Evolutionary conservation across 2,888 invertebrate species (phyloP), one percentile per base, ranked within the genome.

Genomic region (Alcis repandata): DNA sequence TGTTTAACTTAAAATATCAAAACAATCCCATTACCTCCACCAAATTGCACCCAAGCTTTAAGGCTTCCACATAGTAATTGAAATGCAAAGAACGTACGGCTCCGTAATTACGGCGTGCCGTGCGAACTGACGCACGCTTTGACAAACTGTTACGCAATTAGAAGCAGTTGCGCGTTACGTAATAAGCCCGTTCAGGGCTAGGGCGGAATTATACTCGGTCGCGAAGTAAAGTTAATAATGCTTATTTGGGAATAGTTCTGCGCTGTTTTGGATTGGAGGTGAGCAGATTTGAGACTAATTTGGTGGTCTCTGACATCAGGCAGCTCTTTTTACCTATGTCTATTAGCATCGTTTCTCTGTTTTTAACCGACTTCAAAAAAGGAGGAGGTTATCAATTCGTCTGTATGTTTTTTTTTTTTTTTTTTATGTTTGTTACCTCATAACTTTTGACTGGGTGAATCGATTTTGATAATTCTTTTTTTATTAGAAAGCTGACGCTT

Each of bases 81-180:
- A 79, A 80, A 82, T 79, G 77, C 82, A 78, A 80, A 78, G 76
- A 76, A 72, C 72, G 75, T 72, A 75, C 68, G 40, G 70, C 65
- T 71, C 63, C 76, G 78, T 81, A 81, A 82, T 83, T 79, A 79
- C 77, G 70, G 70, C 72, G 71, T 71, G 69, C 69, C 75, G 65
- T 69, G 75, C 70, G 74, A 75, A 74, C 70, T 75, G 71, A 79
- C 77, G 76, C 73, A 76, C 75, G 78, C 78, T 83, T 80, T 84
- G 83, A 83, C 84, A 83, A 81, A 83, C 79, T 80, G 81, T 82
- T 80, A 79, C 79, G 73, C 73, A 76, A 77, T 74, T 74, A 72
- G 71, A 70, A 77, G 72, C 76, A 76, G 79, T 80, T 70, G 75
- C 70, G 75, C 65, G 71, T 75, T 81, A 75, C 77, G 79, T 80